Evolutionary conservation across 2,888 invertebrate species (phyloP).

Genomic region (Hydropsyche betteni): DNA sequence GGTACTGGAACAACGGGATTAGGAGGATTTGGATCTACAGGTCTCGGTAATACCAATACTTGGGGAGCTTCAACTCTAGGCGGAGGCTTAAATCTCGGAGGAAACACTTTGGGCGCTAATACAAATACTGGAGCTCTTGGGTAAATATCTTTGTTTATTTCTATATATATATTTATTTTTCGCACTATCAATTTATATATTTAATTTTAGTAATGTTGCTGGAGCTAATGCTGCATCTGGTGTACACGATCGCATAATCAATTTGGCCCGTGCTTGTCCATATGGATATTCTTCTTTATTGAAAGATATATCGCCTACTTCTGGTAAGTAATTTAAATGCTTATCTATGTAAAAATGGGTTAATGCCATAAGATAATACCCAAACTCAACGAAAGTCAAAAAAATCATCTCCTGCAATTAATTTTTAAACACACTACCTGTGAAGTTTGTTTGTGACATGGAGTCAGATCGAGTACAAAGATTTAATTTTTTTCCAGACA

Average conservation of each 20-base stretch:
- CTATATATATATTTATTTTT: slow-evolving; percentile 27
- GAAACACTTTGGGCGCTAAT: slow-evolving; percentile 48
- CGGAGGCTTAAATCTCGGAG: slow-evolving; percentile 37
- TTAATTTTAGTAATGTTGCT: slow-evolving; percentile 54
- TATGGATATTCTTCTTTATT: slow-evolving; percentile 89
- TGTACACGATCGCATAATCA: slow-evolving; percentile 77
- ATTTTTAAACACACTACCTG: too few species aligned
- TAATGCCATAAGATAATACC: neutral
- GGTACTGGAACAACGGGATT: slow-evolving; percentile 53
- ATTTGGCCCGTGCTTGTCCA: slow-evolving; percentile 73
- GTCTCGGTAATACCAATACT: slow-evolving; percentile 59
- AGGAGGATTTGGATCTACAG: slow-evolving; percentile 59
- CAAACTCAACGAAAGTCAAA: too few species aligned
- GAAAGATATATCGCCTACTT: slow-evolving; percentile 71
- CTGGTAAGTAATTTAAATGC: slow-evolving; percentile 57
- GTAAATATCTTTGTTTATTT: slow-evolving; percentile 46
- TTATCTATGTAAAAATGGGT: neutral
- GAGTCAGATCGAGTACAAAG: too few species aligned
- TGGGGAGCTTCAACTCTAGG: slow-evolving; percentile 55
- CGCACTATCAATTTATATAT: slow-evolving; percentile 35
- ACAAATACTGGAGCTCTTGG: slow-evolving; percentile 52
- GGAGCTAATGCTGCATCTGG: slow-evolving; percentile 55
- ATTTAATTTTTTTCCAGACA: slow-evolving; percentile 59
- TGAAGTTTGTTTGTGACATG: too few species aligned
- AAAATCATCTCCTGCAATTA: too few species aligned